phyloP scores from a whole-genome alignment of 1,140 invertebrate genomes.

The Heliconius hermathena region DNA sequence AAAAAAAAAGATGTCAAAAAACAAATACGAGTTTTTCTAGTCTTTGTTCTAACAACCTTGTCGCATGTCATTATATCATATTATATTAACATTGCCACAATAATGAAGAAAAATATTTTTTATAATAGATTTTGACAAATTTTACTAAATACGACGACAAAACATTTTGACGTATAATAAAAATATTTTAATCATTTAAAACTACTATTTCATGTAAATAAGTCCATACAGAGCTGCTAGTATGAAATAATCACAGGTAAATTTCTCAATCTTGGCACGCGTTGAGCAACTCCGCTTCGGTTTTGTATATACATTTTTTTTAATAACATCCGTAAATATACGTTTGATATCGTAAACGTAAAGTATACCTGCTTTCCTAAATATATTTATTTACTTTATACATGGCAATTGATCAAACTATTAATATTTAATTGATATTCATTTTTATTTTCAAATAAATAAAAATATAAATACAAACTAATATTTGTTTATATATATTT shows the following conservation, averaged over 20 bases:
- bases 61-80: not conserved
- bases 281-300: constrained; percentile 27
- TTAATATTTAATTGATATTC: not conserved
- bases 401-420: constrained; percentile 1
- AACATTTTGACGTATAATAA: not conserved
- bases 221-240: constrained; percentile 26
- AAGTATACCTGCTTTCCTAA: not conserved
- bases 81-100: not conserved
- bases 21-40: not conserved
- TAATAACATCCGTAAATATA: not conserved
- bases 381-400: not conserved
- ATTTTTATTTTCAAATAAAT: not conserved
- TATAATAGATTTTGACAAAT: not conserved
- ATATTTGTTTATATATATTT: not conserved
- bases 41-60: not conserved
- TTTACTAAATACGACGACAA: not conserved
- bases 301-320: not conserved
- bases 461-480: not conserved
- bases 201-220: not conserved
- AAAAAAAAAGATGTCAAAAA: not conserved
- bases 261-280: constrained; percentile 27
- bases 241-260: constrained; percentile 27
- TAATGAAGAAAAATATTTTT: not conserved
- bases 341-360: not conserved
- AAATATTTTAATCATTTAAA: constrained; percentile 2